These are phyloP conservation scores for Hermetia illucens DNA, from an alignment of 1,140 invertebrate species.

Conservation along the genomic window DNA sequence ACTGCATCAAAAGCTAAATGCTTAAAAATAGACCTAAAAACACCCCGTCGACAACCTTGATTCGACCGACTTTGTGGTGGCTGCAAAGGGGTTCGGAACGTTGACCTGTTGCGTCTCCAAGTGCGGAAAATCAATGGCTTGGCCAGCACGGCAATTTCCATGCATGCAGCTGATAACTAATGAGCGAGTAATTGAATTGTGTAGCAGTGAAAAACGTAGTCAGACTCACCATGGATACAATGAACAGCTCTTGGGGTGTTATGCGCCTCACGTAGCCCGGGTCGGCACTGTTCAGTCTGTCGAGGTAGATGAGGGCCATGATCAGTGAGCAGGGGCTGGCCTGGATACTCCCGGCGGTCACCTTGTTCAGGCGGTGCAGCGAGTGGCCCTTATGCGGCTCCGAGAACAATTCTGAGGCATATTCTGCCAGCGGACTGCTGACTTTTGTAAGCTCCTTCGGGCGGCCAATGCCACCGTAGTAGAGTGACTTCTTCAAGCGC, in stretches of 20 bases:
- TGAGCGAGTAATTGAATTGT: background rate
- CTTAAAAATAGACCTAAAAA: too few relatives aligned
- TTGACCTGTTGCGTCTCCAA: too few relatives aligned
- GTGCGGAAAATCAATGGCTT: too few relatives aligned
- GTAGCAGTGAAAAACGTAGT: background rate
- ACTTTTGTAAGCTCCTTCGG: constrained; percentile 44
- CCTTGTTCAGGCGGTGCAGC: constrained; percentile 62
- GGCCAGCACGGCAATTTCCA: too few relatives aligned
- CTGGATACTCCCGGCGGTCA: constrained; percentile 67
- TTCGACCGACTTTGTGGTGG: too few relatives aligned
- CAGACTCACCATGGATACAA: constrained; percentile 77
- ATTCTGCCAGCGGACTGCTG: constrained; percentile 38
- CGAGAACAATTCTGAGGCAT: constrained; percentile 69
- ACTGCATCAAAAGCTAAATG: too few relatives aligned
- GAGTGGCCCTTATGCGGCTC: constrained; percentile 51
- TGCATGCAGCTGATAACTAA: constrained; percentile 6
- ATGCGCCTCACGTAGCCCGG: constrained; percentile 67
- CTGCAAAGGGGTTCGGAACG: too few relatives aligned
- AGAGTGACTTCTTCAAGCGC: constrained; percentile 69
- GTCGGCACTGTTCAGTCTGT: constrained; percentile 65
- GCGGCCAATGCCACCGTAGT: constrained; percentile 67
- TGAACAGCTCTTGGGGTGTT: constrained; percentile 77
- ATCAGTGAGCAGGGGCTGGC: constrained; percentile 74
- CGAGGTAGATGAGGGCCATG: constrained; percentile 73
- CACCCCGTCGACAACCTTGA: too few relatives aligned